Base-by-base conservation (phyloP, 2,113 vertebrate genomes). In the Calyptommatus sinebrachiatus region DNA sequence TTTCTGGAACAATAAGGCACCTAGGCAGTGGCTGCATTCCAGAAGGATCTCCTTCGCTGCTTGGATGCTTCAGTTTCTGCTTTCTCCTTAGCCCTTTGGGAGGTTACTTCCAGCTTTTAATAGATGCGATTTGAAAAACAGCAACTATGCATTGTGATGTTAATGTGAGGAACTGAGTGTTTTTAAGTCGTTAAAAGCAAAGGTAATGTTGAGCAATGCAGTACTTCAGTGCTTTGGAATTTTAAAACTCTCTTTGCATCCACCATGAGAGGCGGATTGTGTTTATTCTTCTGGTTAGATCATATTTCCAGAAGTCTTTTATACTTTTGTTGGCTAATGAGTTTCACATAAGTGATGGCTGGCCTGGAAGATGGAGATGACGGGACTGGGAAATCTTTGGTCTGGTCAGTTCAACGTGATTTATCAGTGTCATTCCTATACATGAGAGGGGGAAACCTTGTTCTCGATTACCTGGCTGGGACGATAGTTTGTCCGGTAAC, bases 131-230 rank as follows among this genome's bases (percentile, higher is more conserved):
- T 14, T 41, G 8, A 35, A 8, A 12, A 48, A 20, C 66, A 26
- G 28, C n/a, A 66, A 66, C 66, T 11, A 46, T 35, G 3, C 4
- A 1, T 50, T 7, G 22, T 62, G 46, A 1, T 5, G 2, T 2
- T 76, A 16, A 76, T 79, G 1, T 9, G 53, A 45, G 74, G 77
- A 82, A 50, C 28, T 57, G 50, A 14, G 22, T 35, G 71, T 82
- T 86, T 41, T 75, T 86, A 86, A 82, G 75, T 79, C 85, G 81
- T 62, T 70, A 35, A 80, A 87, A 91, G 75, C 78, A 83, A 84
- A 83, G 76, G 71, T 77, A 88, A 74, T 50, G 83, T 76, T 53
- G 62, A 50, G 61, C 29, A 69, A 81, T 6, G 9, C 68, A 26
- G 61, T 60, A 11, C 82, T 20, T 14, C 80, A 41, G 62, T 71